Evolutionary conservation across 1,140 invertebrate genomes (phyloP).

Genomic region (Drosophila bocki): DNA sequence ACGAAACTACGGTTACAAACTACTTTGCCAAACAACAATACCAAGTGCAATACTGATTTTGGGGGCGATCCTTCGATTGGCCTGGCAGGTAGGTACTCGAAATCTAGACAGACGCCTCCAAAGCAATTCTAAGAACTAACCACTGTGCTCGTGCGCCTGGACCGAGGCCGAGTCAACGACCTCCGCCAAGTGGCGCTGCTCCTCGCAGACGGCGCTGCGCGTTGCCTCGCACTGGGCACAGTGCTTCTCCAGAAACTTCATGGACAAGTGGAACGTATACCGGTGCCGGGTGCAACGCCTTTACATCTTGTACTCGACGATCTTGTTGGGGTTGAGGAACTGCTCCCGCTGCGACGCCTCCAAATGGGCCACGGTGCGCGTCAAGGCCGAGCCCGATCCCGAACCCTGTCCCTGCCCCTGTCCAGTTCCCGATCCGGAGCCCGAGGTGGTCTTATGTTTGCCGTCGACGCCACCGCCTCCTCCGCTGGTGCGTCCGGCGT

Average conservation of each 20-base stretch:
- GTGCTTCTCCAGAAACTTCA: slow-evolving; percentile 85
- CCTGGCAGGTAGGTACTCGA: slow-evolving; percentile 49
- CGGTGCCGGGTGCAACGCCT: slow-evolving; percentile 85
- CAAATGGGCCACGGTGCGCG: slow-evolving; percentile 79
- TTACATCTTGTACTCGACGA: slow-evolving; percentile 85
- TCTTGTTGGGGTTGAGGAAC: slow-evolving; percentile 84
- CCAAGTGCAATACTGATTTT: slow-evolving; percentile 53
- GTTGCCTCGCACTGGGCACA: slow-evolving; percentile 81
- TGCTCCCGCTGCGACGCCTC: slow-evolving; percentile 82
- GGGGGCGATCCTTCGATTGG: slow-evolving; percentile 31
- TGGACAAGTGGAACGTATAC: slow-evolving; percentile 85
- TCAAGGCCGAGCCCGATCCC: slow-evolving; percentile 64
- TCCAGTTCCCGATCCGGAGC: slow-evolving; percentile 15
- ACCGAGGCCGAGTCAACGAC: background rate
- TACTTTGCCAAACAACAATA: slow-evolving; percentile 54
- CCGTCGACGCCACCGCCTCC: slow-evolving; percentile 29
- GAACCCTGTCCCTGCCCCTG: slow-evolving; percentile 26
- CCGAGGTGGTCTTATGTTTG: slow-evolving; percentile 45
- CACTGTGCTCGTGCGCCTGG: slow-evolving; percentile 56
- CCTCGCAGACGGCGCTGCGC: slow-evolving; percentile 53
- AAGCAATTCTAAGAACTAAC: slow-evolving; percentile 72
- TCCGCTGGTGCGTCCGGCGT: slow-evolving; percentile 66
- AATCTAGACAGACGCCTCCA: slow-evolving; percentile 26
- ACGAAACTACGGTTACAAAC: slow-evolving; percentile 80
- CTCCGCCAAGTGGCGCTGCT: slow-evolving; percentile 63